Evolutionary conservation across 2,797 vertebrate genomes (phyloP).

Genomic region (Cirrhinus mrigala): DNA sequence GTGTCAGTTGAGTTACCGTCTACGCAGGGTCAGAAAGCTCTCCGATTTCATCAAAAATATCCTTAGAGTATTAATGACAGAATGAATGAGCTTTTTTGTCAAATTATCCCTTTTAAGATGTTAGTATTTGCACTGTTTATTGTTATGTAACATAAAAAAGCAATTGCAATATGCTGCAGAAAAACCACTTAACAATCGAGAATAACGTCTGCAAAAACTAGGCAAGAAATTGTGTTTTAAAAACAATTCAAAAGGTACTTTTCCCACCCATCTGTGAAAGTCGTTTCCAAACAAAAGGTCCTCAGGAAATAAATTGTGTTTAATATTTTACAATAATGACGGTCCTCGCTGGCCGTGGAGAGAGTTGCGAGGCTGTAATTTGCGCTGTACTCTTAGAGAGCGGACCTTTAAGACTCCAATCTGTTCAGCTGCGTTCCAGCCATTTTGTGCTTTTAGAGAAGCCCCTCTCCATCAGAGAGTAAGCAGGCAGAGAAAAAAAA

Average conservation of each 20-base stretch:
- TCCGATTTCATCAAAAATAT: too few relatives aligned
- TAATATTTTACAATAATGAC: conserved; percentile 40
- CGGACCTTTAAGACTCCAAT: conserved; percentile 68
- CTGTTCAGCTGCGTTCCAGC: conserved; percentile 79
- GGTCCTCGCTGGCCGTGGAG: not conserved
- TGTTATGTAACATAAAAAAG: not conserved
- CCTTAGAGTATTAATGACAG: too few relatives aligned
- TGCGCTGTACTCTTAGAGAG: conserved; percentile 46
- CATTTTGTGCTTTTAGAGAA: conserved; percentile 81
- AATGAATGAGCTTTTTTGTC: too few relatives aligned
- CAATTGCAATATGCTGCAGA: not conserved
- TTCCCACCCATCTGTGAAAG: conserved; percentile 26
- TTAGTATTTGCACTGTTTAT: not conserved
- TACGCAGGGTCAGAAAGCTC: too few relatives aligned
- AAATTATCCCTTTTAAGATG: not conserved
- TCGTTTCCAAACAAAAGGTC: conserved; percentile 30
- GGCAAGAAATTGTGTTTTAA: not conserved
- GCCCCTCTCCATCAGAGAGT: conserved; percentile 72
- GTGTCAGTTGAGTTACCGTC: too few relatives aligned
- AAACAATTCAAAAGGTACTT: conserved; percentile 28
- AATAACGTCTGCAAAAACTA: not conserved
- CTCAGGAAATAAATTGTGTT: conserved; percentile 20
- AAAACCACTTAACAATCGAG: not conserved
- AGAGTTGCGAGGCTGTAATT: conserved; percentile 51
- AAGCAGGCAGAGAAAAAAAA: conserved; percentile 69